phyloP scores from a whole-genome alignment of 2,113 vertebrate species.

The Cyprinus carpio region DNA sequence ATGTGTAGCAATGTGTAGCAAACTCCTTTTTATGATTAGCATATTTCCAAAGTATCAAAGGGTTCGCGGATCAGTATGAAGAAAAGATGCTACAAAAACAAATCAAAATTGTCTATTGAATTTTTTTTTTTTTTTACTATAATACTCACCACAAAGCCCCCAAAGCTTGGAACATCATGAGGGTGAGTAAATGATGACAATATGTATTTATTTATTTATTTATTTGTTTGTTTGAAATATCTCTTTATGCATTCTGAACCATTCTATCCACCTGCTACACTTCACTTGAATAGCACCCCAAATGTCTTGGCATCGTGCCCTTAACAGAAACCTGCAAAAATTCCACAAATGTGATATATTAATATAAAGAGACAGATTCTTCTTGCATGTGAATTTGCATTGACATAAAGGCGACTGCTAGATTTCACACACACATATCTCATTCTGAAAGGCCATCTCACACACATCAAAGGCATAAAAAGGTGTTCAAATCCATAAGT shows the following conservation, averaged over 20 bases:
- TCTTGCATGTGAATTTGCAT: not conserved
- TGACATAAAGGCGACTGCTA: not conserved
- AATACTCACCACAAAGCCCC: not conserved
- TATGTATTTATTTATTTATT: no score
- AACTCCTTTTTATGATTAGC: not conserved
- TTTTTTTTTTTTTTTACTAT: not conserved
- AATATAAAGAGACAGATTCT: constrained; percentile 1
- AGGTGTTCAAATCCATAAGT: not conserved
- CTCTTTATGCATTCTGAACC: not conserved
- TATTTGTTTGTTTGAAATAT: not conserved
- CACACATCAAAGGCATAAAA: not conserved
- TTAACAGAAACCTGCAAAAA: not conserved
- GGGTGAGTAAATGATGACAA: no score
- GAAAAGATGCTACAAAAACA: not conserved
- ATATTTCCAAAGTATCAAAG: not conserved
- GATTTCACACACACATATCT: not conserved
- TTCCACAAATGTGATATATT: not conserved
- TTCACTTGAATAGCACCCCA: not conserved
- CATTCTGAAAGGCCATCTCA: not conserved
- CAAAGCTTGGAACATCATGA: not conserved
- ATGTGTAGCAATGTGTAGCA: not conserved
- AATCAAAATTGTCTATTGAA: not conserved
- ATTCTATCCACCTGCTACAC: not conserved
- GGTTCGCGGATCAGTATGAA: not conserved
- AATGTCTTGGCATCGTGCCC: not conserved